Conservation (phyloP, 2,113 vertebrate genomes). For the Malurus elegans region DNA sequence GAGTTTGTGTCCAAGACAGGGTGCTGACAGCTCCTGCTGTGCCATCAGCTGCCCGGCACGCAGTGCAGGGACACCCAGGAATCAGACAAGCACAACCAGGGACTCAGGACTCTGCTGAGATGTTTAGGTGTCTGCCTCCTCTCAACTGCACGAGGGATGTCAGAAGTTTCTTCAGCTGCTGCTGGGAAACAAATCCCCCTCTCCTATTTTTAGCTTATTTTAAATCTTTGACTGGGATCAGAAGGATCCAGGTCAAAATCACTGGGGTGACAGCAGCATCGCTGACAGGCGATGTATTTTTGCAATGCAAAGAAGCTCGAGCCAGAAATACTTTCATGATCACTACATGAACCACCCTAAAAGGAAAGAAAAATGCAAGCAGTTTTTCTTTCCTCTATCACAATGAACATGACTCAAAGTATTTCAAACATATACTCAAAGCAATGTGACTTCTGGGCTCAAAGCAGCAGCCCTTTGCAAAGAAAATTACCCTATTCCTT, state of each 20-base stretch:
- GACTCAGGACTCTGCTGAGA: not conserved
- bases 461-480: not conserved
- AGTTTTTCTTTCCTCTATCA: constrained; percentile 20
- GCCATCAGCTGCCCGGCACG: not conserved
- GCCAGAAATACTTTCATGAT: constrained; percentile 36
- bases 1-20: not conserved
- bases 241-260: constrained; percentile 62
- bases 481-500: not conserved
- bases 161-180: constrained; percentile 49
- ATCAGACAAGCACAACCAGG: not conserved
- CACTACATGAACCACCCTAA: constrained; percentile 26
- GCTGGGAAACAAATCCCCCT: constrained; percentile 59
- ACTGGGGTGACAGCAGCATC: constrained; percentile 38
- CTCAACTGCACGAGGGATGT: not conserved
- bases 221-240: constrained; percentile 55
- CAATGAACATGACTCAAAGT: not conserved
- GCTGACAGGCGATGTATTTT: constrained; percentile 5
- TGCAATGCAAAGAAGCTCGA: constrained; percentile 24
- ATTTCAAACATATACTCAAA: not conserved
- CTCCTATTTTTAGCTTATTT: constrained; percentile 55
- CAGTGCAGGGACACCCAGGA: not conserved
- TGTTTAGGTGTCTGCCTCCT: not conserved
- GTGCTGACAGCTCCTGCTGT: not conserved
- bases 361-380: constrained; percentile 30
- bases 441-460: not conserved